Conservation (phyloP, 2,113 vertebrate genomes). For the Indicator indicator region DNA sequence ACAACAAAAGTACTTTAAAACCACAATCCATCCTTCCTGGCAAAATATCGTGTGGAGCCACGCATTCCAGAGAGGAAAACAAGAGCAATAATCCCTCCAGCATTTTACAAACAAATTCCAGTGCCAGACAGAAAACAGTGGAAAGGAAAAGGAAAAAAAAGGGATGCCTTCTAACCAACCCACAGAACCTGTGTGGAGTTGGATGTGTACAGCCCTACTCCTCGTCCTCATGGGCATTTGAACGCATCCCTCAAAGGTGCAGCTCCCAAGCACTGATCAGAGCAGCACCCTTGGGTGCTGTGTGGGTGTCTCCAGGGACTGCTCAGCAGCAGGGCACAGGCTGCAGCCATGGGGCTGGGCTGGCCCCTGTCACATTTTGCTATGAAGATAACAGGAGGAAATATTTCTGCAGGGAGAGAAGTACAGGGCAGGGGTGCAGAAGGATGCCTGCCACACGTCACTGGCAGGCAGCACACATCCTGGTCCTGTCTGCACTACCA, state of each 20-base stretch:
- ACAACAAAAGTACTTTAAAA: background rate
- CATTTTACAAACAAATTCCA: background rate
- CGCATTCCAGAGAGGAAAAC: background rate
- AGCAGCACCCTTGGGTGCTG: background rate
- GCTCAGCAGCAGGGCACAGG: background rate
- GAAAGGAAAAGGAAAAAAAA: background rate
- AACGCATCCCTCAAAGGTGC: background rate
- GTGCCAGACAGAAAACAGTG: background rate
- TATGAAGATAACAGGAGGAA: background rate
- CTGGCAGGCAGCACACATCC: fast-evolving
- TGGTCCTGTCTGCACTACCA: fast-evolving
- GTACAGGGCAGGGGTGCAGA: fast-evolving
- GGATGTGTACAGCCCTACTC: background rate
- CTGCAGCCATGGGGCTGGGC: background rate
- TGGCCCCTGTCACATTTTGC: background rate
- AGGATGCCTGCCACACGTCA: background rate
- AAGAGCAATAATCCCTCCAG: background rate
- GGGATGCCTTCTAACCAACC: background rate
- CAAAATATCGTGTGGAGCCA: background rate
- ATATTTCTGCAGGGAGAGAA: background rate
- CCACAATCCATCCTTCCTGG: background rate
- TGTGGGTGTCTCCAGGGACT: fast-evolving
- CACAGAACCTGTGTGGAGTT: background rate
- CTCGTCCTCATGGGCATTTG: background rate
- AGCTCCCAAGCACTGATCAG: background rate